Conservation (phyloP, 37 sponge, comb jelly and placozoan genomes). For the Corticium candelabrum region DNA sequence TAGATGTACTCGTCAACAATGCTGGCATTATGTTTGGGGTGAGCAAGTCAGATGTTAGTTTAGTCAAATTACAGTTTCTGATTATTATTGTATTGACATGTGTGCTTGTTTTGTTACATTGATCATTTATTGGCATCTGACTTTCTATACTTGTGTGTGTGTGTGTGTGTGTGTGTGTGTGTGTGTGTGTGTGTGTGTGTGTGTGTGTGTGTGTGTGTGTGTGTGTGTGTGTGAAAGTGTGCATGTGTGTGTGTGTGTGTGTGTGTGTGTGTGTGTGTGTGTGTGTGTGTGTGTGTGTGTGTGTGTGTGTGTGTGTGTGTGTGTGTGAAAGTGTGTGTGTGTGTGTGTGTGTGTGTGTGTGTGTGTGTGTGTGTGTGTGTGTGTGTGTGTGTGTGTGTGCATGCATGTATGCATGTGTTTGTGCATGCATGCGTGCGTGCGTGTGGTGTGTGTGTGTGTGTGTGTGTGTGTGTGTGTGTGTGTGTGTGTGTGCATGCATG, state of each 20-base stretch:
- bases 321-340: conserved; percentile 9
- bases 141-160: conserved; percentile 1
- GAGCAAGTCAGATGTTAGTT: no score
- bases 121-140: not conserved
- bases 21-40: no score
- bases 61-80: no score
- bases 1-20: no score
- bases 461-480: conserved; percentile 33
- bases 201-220: not conserved
- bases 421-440: conserved; percentile 28
- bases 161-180: conserved; percentile 9
- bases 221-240: conserved; percentile 29
- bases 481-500: conserved; percentile 35
- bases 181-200: conserved; percentile 9
- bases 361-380: conserved; percentile 8
- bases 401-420: conserved; percentile 14
- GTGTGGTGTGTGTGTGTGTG: no score
- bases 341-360: conserved; percentile 12
- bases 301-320: conserved; percentile 12
- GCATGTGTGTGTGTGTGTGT: conserved; percentile 17
- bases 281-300: conserved; percentile 12
- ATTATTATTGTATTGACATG: no score
- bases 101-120: no score
- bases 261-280: conserved; percentile 17
- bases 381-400: conserved; percentile 6